Percentiles rank a stretch among this genome's conserved stretches.
Conservation (phyloP, 1,140 invertebrate species). For the Saxidomus purpurata region DNA sequence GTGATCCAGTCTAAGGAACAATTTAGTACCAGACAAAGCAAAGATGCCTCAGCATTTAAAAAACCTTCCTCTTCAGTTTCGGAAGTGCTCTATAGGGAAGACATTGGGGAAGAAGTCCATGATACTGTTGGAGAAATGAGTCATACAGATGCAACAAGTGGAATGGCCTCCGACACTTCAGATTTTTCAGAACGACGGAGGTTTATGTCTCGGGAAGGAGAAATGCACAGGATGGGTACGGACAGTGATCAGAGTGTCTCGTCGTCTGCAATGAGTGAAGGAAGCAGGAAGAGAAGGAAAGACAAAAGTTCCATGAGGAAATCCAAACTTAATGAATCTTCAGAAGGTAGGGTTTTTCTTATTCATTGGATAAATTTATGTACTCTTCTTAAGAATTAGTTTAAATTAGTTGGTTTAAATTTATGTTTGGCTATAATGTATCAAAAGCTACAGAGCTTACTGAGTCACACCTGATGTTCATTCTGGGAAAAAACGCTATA, state of each 20-base stretch:
- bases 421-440: too few relatives aligned
- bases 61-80: conserved; percentile 42
- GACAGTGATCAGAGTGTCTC: conserved; percentile 63
- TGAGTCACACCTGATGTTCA: too few relatives aligned
- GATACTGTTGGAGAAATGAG: conserved; percentile 31
- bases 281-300: conserved; percentile 60
- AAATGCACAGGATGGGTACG: conserved; percentile 20
- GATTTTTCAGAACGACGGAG: conserved; percentile 35
- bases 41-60: not conserved
- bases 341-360: conserved; percentile 57
- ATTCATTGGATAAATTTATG: not conserved
- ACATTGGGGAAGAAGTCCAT: not conserved
- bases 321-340: conserved; percentile 59
- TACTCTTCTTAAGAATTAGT: not conserved
- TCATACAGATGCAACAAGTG: conserved; percentile 34
- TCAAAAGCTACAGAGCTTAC: too few relatives aligned
- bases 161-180: conserved; percentile 42
- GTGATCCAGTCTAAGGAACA: conserved; percentile 14
- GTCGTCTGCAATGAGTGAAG: conserved; percentile 56
- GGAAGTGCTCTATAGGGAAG: conserved; percentile 33
- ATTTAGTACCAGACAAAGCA: not conserved
- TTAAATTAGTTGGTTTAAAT: too few relatives aligned
- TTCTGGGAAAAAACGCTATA: too few relatives aligned
- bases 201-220: conserved; percentile 40
- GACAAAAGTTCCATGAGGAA: conserved; percentile 68